Percentiles rank a stretch among this genome's conserved stretches.
phyloP scores from a whole-genome alignment of 2,113 vertebrate species.

The Lampris incognitus region DNA sequence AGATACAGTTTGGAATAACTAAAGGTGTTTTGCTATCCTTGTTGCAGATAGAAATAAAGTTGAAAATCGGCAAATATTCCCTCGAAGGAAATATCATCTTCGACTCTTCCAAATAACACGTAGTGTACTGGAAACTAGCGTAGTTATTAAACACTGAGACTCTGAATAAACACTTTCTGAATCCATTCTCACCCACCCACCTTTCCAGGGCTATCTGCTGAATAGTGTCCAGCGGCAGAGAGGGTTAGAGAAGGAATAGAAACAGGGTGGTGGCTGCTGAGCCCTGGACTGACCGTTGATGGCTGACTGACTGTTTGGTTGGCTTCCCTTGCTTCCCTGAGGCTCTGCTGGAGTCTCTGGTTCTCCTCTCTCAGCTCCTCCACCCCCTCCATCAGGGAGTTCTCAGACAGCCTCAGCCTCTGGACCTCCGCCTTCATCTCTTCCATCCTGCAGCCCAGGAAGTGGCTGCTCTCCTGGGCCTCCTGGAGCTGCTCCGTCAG shows the following conservation, averaged over 20 bases:
- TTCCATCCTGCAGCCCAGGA: constrained; percentile 79
- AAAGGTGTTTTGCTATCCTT: too few relatives aligned
- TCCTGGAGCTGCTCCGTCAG: constrained; percentile 74
- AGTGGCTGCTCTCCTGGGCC: constrained; percentile 73
- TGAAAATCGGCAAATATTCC: too few relatives aligned
- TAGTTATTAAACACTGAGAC: too few relatives aligned
- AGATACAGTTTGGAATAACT: too few relatives aligned
- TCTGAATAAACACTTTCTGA: too few relatives aligned
- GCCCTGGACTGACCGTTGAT: not conserved
- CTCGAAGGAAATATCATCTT: too few relatives aligned
- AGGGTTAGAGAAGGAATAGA: constrained; percentile 1
- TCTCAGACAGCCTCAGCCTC: constrained; percentile 78
- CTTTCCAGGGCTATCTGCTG: constrained; percentile 14
- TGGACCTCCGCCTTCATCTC: constrained; percentile 72
- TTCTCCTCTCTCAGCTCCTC: constrained; percentile 82
- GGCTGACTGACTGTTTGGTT: constrained; percentile 39
- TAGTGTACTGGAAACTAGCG: too few relatives aligned
- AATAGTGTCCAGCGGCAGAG: not conserved
- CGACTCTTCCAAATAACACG: too few relatives aligned
- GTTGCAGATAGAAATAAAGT: too few relatives aligned
- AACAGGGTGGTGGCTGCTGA: not conserved
- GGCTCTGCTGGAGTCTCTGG: constrained; percentile 65
- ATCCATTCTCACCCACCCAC: constrained; percentile 32
- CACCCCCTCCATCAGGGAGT: constrained; percentile 73
- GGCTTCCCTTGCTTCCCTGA: constrained; percentile 18